These are phyloP conservation scores for Chionoecetes opilio DNA, from an alignment of 1,140 invertebrate genomes.

Conservation along the genomic window DNA sequence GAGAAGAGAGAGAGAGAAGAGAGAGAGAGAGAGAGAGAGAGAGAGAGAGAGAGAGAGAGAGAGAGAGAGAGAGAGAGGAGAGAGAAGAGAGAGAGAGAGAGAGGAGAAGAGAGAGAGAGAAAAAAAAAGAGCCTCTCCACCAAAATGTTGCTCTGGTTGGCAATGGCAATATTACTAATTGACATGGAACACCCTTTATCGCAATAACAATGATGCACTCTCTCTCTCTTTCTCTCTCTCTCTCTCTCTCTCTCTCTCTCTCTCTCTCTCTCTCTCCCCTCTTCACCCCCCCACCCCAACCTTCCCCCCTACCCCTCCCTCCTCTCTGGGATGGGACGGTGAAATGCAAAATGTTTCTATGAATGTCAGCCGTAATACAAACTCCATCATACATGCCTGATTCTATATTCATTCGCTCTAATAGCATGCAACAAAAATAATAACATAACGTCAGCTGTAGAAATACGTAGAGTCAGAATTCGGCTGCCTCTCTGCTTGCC, in stretches of 20 bases:
- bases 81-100: not conserved
- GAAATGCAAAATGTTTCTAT: constrained; percentile 41
- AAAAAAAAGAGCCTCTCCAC: not conserved
- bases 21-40: not conserved
- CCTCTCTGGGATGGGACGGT: too few relatives aligned
- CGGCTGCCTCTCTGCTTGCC: too few relatives aligned
- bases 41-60: not conserved
- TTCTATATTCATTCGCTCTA: constrained; percentile 43
- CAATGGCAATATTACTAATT: constrained; percentile 30
- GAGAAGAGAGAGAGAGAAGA: not conserved
- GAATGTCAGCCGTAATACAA: constrained; percentile 50
- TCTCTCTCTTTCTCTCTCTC: not conserved
- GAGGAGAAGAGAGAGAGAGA: not conserved
- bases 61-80: not conserved
- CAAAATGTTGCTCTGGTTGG: constrained; percentile 8
- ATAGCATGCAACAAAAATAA: constrained; percentile 36
- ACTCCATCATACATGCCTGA: constrained; percentile 40
- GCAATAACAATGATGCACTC: constrained; percentile 35
- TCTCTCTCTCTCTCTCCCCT: constrained; percentile 31
- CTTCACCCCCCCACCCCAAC: not conserved
- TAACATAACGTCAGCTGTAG: constrained; percentile 19
- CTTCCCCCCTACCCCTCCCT: constrained; percentile 13
- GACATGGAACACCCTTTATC: constrained; percentile 17
- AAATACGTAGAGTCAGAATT: not conserved
- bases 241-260: constrained; percentile 50